Conservation (phyloP, 2,113 vertebrate genomes). For the Lycocorax pyrrhopterus region DNA sequence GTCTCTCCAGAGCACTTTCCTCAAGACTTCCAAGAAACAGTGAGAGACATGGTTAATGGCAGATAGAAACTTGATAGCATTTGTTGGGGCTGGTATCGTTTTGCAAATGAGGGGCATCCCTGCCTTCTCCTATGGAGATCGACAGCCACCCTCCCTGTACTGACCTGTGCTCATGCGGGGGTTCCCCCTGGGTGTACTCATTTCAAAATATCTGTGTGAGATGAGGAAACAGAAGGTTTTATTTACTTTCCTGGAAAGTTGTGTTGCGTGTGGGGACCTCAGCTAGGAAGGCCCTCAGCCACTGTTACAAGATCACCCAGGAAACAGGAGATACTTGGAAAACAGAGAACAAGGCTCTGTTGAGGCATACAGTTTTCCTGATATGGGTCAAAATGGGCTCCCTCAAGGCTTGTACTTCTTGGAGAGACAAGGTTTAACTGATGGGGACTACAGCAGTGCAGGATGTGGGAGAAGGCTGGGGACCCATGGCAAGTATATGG, state of each 20-base stretch:
- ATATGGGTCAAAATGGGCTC: neutral
- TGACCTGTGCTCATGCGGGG: accelerated
- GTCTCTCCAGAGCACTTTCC: neutral
- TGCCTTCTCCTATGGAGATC: neutral
- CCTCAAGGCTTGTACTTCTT: neutral
- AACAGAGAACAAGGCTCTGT: neutral
- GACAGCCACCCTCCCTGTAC: neutral
- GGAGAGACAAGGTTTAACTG: accelerated
- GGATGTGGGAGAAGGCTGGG: neutral
- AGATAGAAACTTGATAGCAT: neutral
- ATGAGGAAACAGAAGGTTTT: neutral
- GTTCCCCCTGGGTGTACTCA: accelerated
- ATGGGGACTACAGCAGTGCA: accelerated
- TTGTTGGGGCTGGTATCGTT: neutral
- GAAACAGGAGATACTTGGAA: neutral
- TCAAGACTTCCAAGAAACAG: neutral
- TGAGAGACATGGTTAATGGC: neutral
- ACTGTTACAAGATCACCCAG: neutral
- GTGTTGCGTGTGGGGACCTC: neutral
- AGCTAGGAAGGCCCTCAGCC: accelerated
- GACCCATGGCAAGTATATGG: accelerated
- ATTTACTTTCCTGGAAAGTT: neutral
- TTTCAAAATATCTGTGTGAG: neutral
- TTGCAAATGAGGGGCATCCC: neutral
- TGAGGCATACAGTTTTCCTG: neutral